Base-by-base conservation (phyloP, 1,140 invertebrate species). In the Camponotus floridanus region DNA sequence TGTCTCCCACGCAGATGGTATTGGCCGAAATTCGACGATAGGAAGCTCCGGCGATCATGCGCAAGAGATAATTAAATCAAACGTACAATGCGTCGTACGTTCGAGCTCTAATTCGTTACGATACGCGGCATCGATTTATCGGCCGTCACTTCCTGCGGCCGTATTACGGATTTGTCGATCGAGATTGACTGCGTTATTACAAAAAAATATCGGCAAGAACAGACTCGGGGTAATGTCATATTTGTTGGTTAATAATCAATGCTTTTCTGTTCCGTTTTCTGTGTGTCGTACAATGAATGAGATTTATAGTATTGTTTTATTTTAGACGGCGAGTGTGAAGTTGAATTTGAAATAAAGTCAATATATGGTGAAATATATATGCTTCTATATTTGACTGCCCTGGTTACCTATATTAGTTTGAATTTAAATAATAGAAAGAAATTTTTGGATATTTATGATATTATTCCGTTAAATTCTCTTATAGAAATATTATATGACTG, bases 11-110 rank as follows among this genome's bases (percentile, higher is more conserved):
- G 70, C 85, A 74, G 64, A 13, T 71, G 80, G 39, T 85, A 73
- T 85, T 65, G 64, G 76, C 13, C 42, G n/a, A 74, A 76, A 73
- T 68, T 33, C 31, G 65, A 85, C 57, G 55, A 57, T 68, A 36
- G 57, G 70, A 85, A 70, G 67, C 71, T 62, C 15, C 74, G 36
- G 21, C 76, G 42, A 86, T 86, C 76, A 71, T 86, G 67, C 48
- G 48, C 26, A 51, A 61, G 18, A 76, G 81, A 59, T 89, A 89
- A 89, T 89, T 88, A 89, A 88, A 89, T 89, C 39, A 42, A 74
- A 86, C 62, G 51, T 80, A 59, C 61, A 84, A 87, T 78, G 65
- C 36, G 33, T 26, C 42, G 13, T 83, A 48, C n/a, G 31, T 83
- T 59, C 64, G n/a, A 84, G 36, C 71, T 62, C 62, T 87, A 85